Evolutionary conservation across 2,113 vertebrate genomes (phyloP).

Genomic region (Corynorhinus townsendii): DNA sequence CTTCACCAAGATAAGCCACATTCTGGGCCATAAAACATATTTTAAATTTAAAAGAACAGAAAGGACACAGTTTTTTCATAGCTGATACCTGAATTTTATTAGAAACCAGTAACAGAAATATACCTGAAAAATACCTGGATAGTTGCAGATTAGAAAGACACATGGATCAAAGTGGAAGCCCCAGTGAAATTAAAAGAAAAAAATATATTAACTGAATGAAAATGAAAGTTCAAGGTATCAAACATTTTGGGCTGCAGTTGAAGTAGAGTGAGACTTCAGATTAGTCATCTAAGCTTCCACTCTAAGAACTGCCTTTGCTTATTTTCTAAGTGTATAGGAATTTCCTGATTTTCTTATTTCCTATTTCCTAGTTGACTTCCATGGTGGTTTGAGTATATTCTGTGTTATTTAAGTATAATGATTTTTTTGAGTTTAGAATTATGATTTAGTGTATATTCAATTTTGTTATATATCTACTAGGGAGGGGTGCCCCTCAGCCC

Average conservation of each 20-base stretch:
- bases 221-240: background rate
- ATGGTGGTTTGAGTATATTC: background rate
- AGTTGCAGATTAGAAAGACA: background rate
- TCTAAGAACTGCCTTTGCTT: background rate
- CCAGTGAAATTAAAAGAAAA: background rate
- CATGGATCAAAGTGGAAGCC: background rate
- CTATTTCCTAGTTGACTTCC: background rate
- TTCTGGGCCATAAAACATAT: background rate
- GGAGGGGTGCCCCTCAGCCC: no score
- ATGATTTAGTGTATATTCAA: background rate
- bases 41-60: background rate
- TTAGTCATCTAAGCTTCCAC: background rate
- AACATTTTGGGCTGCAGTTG: background rate
- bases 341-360: background rate
- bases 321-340: background rate
- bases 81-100: background rate
- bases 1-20: background rate
- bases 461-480: background rate
- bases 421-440: background rate
- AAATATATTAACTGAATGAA: background rate
- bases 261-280: background rate
- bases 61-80: background rate
- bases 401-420: background rate
- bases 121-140: background rate
- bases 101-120: background rate